phyloP scores from a whole-genome alignment of 2,113 vertebrate genomes.

The Micromys minutus region DNA sequence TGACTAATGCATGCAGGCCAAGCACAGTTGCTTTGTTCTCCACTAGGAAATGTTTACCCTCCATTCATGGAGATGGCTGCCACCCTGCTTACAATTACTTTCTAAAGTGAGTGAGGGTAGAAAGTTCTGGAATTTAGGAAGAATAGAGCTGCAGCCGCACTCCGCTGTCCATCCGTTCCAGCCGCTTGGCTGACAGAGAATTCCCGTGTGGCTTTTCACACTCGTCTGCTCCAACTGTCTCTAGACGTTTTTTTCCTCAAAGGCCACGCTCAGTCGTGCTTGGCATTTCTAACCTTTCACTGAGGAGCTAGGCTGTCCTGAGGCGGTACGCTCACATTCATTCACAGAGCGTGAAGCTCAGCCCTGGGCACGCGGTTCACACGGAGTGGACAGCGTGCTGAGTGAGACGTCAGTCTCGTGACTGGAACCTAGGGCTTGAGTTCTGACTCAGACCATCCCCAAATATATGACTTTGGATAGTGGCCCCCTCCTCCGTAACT shows the following conservation, averaged over 20 bases:
- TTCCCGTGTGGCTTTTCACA: not conserved
- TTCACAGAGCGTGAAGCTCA: not conserved
- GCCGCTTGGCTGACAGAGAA: not conserved
- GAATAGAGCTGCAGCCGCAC: too few relatives aligned
- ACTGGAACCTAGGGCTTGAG: not conserved
- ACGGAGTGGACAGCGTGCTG: fast-evolving
- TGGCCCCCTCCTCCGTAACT: not conserved
- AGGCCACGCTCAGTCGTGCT: constrained; percentile 38
- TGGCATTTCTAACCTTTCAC: constrained; percentile 48
- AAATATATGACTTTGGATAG: not conserved
- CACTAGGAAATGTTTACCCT: constrained; percentile 61
- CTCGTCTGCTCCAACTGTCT: constrained; percentile 39
- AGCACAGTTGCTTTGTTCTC: constrained; percentile 70
- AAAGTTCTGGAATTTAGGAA: not conserved
- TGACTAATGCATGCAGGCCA: constrained; percentile 66
- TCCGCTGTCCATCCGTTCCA: not conserved
- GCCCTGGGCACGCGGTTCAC: not conserved
- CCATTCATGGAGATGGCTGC: constrained; percentile 44
- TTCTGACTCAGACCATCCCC: not conserved
- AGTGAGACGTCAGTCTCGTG: not conserved
- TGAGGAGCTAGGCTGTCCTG: not conserved
- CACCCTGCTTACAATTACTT: constrained; percentile 50
- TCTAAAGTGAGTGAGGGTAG: constrained; percentile 22
- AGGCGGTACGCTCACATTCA: not conserved
- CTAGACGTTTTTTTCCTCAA: constrained; percentile 36